Base-by-base conservation (phyloP, 2,113 vertebrate species). In the Amphilophus citrinellus region DNA sequence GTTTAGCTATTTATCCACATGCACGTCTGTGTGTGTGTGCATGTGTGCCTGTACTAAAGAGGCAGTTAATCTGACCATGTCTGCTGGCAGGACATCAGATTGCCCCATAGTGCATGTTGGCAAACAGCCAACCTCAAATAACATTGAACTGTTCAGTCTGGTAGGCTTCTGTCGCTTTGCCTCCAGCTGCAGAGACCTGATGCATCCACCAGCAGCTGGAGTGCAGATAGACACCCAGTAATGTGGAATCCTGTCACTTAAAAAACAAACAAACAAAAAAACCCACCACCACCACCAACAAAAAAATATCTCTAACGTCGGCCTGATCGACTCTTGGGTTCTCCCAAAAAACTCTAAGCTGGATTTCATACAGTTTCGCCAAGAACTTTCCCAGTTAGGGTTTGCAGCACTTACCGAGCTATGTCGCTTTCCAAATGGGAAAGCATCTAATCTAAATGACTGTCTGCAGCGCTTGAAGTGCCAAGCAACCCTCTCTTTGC, bases 11-110 rank as follows among this genome's bases (percentile, higher is more conserved):
- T 68, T 57, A 61, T 66, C 35, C 1, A 10, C 62, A 42, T 76
- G 62, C 44, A 42, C 32, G 13, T 3, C 14, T 61, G 56, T 73
- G 58, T 37, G 58, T 37, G 73, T 56, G 9, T 71, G 24, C 73
- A 39, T 66, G 68, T 73, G 65, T 61, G 57, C 15, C 14, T 63
- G 61, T 15, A 63, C 65, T 87, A 90, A 94, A 87, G 81, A 89
- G 89, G 81, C 85, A 79, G 77, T 91, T 91, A 87, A 93, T 93
- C 88, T 85, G 84, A 85, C 84, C 87, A 44, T 91, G 84, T 92
- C 77, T 87, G 58, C 90, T 90, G 89, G 88, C 90, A 87, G 92
- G 78, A 89, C 89, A 91, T 92, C 85, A 86, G 65, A 47, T 84
- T 73, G 35, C 82, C 85, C 85, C 61, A 62, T 84, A 73, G 91